Conservation (phyloP, 2,797 vertebrate genomes). For the Glyptemys insculpta region DNA sequence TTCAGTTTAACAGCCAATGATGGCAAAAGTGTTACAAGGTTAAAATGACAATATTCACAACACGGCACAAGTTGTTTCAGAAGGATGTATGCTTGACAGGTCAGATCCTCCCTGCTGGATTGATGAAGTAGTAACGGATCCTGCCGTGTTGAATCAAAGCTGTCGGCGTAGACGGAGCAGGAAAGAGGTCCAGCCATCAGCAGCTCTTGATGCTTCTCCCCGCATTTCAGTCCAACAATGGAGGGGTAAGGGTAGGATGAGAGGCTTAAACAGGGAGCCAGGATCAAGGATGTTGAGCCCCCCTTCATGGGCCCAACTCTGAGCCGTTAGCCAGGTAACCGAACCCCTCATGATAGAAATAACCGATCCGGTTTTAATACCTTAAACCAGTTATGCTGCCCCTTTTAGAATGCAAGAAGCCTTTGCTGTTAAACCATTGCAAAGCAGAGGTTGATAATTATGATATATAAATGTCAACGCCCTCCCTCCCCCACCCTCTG, state of each 20-base stretch:
- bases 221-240: background rate
- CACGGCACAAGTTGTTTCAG: background rate
- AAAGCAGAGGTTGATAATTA: constrained; percentile 69
- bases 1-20: background rate
- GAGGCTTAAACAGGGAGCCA: background rate
- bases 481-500: constrained; percentile 44
- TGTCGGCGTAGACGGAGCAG: background rate
- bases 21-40: background rate
- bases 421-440: constrained; percentile 54
- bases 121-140: background rate
- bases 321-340: background rate
- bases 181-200: background rate
- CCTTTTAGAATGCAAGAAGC: background rate
- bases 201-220: fast-evolving
- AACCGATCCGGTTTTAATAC: constrained; percentile 20
- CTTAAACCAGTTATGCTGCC: constrained; percentile 18
- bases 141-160: background rate
- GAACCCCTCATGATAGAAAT: background rate
- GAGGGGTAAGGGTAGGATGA: no score
- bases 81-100: background rate
- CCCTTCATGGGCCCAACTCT: background rate
- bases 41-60: background rate
- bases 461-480: constrained; percentile 48
- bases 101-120: background rate
- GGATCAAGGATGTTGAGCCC: background rate